These are phyloP conservation scores for Seladonia tumulorum DNA, from an alignment of 2,888 invertebrate species.

Conservation along the genomic window DNA sequence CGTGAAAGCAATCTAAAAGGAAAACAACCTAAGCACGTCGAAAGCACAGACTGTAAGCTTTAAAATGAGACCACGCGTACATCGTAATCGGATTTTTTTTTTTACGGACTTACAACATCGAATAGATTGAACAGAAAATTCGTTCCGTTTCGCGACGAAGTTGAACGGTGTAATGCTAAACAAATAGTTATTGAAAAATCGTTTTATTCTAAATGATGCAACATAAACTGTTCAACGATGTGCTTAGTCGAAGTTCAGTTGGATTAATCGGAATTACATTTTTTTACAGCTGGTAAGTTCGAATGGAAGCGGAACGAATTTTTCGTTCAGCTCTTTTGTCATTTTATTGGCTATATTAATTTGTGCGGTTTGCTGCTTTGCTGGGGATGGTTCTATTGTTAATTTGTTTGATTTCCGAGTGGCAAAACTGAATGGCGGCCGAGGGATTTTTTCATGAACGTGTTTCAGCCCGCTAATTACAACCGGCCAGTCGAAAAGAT, in stretches of 20 bases:
- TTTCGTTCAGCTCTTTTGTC: neutral
- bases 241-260: neutral
- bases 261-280: neutral
- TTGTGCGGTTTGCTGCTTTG: neutral
- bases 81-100: neutral
- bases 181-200: neutral
- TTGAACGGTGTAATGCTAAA: neutral
- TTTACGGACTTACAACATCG: neutral
- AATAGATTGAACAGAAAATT: neutral
- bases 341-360: neutral
- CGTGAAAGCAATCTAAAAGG: neutral
- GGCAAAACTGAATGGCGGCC: neutral
- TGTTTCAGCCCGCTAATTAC: constrained; percentile 1
- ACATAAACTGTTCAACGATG: too few species aligned
- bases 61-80: neutral
- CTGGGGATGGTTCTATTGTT: neutral
- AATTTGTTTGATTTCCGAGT: neutral
- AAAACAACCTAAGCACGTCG: neutral
- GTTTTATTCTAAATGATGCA: too few species aligned
- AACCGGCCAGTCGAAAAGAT: neutral
- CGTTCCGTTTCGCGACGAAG: too few species aligned
- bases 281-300: too few species aligned
- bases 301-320: too few species aligned
- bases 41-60: neutral
- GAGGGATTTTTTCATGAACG: neutral